Base-by-base conservation (phyloP, 23 tunicate genomes). In the Diplosoma virens region DNA sequence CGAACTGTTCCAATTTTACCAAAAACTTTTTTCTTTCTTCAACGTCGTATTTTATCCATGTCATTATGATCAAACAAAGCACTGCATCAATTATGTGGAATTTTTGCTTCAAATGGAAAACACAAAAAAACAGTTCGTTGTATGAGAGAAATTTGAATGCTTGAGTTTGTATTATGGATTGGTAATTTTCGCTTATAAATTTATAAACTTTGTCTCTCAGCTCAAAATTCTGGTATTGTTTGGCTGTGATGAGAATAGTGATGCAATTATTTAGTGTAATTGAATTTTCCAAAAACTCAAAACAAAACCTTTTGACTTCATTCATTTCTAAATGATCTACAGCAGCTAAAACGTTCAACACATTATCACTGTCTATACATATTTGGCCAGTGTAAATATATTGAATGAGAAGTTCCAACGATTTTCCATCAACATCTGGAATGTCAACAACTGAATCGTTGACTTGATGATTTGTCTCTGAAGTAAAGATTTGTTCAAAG, bases 401-500 rank as follows among this genome's bases (percentile, higher is more conserved):
- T 7, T 61, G 17, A 4, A 61, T 28, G 6, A 29, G 35, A 7
- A 35, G 6, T 5, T 29, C 21, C 21, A 61, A 3, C n/a, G 69
- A 18, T 27, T 29, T 61, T 22, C 35, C 69, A 4, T 61, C 69
- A 27, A 26, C 34, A 61, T 11, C 69, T 5, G 9, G 7, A 27
- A 67, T 34, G 7, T 63, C 69, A 2, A 23, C 26, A n/a, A n/a
- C n/a, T n/a, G n/a, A n/a, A n/a, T n/a, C n/a, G 16, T 9, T 9
- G 16, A 45, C 16, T 9, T 11, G 11, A 3, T 67, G 9, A 17
- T 22, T 72, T 27, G 24, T 33, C 25, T 72, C 61, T 3, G 36
- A 3, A 21, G 47, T 29, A 48, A 72, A 72, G 61, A 47, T 47
- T 17, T 28, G 26, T 23, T 50, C 35, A 72, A 72, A 72, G 27